A percentile compares a stretch with the other conserved stretches of the same genome.
Conservation (phyloP, 2,888 invertebrate genomes). For the Andrena chrysosceles region DNA sequence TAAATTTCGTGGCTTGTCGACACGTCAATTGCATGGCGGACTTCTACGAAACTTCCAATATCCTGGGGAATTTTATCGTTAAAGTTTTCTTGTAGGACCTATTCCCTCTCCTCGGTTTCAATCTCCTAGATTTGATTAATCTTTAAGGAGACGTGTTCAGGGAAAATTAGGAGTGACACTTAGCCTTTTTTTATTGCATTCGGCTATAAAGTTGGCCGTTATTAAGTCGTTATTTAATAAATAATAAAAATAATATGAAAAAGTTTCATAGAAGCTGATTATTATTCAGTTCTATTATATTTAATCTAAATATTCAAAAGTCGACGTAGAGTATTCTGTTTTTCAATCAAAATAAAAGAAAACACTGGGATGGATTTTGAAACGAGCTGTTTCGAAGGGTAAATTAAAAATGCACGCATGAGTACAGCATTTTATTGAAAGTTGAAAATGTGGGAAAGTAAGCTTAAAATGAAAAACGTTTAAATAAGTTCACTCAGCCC, state of each 20-base stretch:
- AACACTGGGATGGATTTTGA: not conserved
- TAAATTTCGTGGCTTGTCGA: not conserved
- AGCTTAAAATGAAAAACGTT: not conserved
- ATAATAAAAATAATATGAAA: not conserved
- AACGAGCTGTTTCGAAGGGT: not conserved
- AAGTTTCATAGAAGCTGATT: not conserved
- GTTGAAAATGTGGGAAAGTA: not conserved
- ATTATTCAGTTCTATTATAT: not conserved
- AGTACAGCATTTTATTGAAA: constrained; percentile 5
- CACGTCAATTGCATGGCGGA: not conserved
- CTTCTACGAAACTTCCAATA: not conserved
- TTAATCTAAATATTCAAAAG: too few species aligned
- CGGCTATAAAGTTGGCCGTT: too few species aligned
- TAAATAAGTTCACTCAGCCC: not conserved
- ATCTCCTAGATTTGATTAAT: not conserved
- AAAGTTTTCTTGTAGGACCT: not conserved
- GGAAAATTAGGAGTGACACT: too few species aligned
- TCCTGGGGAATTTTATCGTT: not conserved
- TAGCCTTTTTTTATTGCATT: too few species aligned
- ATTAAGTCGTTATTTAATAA: not conserved
- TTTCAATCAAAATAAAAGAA: too few species aligned
- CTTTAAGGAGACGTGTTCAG: not conserved
- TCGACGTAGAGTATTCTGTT: too few species aligned
- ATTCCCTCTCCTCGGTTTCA: not conserved
- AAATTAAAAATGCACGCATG: constrained; percentile 7